Evolutionary conservation across 2,797 vertebrate genomes (phyloP).

Genomic region (Acanthornis magna): DNA sequence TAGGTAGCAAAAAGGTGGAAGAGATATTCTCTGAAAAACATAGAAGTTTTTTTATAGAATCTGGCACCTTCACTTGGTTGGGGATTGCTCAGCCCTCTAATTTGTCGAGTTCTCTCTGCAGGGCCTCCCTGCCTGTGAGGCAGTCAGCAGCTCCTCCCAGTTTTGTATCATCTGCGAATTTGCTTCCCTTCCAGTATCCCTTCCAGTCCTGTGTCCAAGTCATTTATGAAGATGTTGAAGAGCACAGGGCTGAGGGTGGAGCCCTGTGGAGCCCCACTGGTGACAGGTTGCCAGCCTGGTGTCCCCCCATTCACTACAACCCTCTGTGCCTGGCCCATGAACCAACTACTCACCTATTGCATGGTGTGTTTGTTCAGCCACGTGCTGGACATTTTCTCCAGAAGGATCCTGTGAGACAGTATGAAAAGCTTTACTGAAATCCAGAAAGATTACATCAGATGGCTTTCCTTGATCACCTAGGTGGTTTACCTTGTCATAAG

Average conservation of each 20-base stretch:
- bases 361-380: not conserved
- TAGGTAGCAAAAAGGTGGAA: not conserved
- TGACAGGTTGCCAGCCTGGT: not conserved
- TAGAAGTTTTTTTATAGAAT: not conserved
- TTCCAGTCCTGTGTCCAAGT: not conserved
- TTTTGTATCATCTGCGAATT: not conserved
- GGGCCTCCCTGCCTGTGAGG: not conserved
- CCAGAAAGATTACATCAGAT: not conserved
- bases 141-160: not conserved
- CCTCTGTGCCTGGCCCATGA: not conserved
- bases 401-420: not conserved
- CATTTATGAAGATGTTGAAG: not conserved
- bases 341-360: not conserved
- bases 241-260: rapidly evolving
- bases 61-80: too few relatives aligned
- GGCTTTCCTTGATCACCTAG: not conserved
- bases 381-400: not conserved
- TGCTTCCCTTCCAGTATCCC: too few relatives aligned
- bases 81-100: not conserved
- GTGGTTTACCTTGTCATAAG: not conserved
- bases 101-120: not conserved
- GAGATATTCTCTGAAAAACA: not conserved
- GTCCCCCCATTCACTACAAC: too few relatives aligned
- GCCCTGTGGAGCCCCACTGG: not conserved
- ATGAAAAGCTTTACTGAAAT: not conserved